phyloP scores from a whole-genome alignment of 2,113 vertebrate genomes.

The Corythornis vintsioides region DNA sequence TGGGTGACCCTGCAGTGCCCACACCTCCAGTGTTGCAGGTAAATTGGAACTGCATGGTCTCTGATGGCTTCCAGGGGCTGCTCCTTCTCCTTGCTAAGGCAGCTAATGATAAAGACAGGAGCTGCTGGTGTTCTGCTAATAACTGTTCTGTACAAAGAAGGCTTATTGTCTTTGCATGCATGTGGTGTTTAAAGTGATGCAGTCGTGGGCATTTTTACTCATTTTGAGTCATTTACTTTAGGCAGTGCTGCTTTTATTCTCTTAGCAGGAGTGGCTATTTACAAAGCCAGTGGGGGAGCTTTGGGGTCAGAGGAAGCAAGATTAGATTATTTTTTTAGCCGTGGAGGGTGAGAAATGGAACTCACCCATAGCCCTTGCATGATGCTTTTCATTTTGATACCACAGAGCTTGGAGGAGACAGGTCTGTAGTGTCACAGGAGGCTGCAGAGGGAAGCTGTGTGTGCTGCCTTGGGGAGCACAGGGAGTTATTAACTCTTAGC shows the following conservation, averaged over 20 bases:
- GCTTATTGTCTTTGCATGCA: neutral
- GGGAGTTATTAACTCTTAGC: neutral
- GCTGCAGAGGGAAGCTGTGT: neutral
- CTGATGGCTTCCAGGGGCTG: rapidly evolving
- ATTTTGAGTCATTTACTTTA: rapidly evolving
- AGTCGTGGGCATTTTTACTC: neutral
- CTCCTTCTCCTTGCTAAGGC: neutral
- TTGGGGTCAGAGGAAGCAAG: neutral
- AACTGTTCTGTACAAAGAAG: no score
- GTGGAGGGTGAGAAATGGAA: neutral
- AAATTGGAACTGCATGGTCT: neutral
- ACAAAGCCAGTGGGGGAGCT: neutral
- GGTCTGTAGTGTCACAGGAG: neutral
- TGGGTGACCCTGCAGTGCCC: neutral
- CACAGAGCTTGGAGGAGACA: neutral
- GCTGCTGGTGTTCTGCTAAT: neutral
- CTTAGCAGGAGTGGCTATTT: neutral
- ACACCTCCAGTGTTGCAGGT: neutral
- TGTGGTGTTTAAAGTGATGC: no score
- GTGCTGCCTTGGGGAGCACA: neutral
- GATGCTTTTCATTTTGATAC: neutral
- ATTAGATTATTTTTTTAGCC: neutral
- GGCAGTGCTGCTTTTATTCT: neutral
- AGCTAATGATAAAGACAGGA: rapidly evolving
- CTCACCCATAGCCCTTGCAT: rapidly evolving